These are phyloP conservation scores for Propsilocerus akamusi DNA, from an alignment of 1,140 invertebrate genomes.

Conservation along the genomic window DNA sequence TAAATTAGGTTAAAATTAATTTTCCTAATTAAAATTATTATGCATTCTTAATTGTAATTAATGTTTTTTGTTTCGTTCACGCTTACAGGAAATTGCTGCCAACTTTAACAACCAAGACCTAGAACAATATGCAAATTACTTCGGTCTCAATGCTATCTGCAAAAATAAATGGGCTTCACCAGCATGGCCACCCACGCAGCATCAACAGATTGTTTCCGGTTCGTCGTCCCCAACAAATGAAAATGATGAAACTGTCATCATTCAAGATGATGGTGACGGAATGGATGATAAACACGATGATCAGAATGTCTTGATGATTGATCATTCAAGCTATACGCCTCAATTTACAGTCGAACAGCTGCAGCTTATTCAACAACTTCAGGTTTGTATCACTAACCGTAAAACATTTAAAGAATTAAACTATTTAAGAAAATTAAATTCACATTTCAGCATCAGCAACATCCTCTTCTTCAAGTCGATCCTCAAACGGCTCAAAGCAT, in stretches of 20 bases:
- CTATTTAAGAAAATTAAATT: neutral
- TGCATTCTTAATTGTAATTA: neutral
- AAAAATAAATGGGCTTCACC: conserved; percentile 4
- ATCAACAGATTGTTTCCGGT: neutral
- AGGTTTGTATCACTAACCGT: no score
- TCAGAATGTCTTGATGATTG: conserved; percentile 19
- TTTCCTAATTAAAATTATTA: conserved; percentile 5
- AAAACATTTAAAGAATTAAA: neutral
- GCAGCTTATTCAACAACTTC: conserved; percentile 7
- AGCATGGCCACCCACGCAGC: neutral
- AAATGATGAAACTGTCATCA: neutral
- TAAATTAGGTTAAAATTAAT: conserved; percentile 16
- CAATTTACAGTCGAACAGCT: conserved; percentile 7
- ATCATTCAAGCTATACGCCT: conserved; percentile 16
- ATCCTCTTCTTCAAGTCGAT: conserved; percentile 21
- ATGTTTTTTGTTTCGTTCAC: neutral
- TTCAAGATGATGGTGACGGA: neutral
- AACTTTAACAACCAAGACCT: conserved; percentile 2
- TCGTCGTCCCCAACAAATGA: neutral
- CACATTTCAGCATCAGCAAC: conserved; percentile 22
- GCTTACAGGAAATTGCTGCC: conserved; percentile 4
- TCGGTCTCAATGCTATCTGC: conserved; percentile 5
- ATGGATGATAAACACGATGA: conserved; percentile 9
- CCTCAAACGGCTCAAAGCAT: conserved; percentile 5
- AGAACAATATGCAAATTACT: conserved; percentile 5